Evolutionary conservation across 2,797 vertebrate species (phyloP).

Genomic region (Phalloptychus januarius): DNA sequence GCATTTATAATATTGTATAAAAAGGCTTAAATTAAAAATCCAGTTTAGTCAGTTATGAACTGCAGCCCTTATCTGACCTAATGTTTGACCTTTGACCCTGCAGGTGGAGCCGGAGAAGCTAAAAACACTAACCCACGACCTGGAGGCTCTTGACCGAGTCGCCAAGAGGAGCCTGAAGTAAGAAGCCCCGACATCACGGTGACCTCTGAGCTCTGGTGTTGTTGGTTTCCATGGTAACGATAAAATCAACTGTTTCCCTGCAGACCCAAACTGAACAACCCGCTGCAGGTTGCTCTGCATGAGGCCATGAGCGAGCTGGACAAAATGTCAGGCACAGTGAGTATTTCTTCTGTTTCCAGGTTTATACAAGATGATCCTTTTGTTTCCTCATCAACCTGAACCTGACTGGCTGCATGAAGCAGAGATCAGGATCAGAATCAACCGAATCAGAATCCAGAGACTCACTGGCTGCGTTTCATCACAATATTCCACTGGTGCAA

Average conservation of each 20-base stretch:
- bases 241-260: slow-evolving; percentile 11
- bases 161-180: slow-evolving; percentile 94
- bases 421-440: no score
- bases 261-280: slow-evolving; percentile 97
- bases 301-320: slow-evolving; percentile 98
- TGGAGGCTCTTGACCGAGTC: slow-evolving; percentile 92
- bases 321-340: slow-evolving; percentile 98
- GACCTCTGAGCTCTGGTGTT: background rate
- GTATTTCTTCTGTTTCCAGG: no score
- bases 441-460: no score
- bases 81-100: slow-evolving; percentile 48
- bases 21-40: no score
- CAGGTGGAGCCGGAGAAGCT: slow-evolving; percentile 96
- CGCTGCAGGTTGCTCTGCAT: slow-evolving; percentile 99
- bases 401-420: background rate
- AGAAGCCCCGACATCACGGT: slow-evolving; percentile 55
- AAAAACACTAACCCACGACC: slow-evolving; percentile 96
- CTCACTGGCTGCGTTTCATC: background rate
- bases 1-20: no score
- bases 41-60: no score
- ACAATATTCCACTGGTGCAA: no score
- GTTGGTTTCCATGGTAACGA: background rate
- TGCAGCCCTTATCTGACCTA: background rate
- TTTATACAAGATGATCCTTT: no score
- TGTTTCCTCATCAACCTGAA: no score